These are phyloP conservation scores for Patella caerulea DNA, from an alignment of 2,888 invertebrate species.

Conservation along the genomic window DNA sequence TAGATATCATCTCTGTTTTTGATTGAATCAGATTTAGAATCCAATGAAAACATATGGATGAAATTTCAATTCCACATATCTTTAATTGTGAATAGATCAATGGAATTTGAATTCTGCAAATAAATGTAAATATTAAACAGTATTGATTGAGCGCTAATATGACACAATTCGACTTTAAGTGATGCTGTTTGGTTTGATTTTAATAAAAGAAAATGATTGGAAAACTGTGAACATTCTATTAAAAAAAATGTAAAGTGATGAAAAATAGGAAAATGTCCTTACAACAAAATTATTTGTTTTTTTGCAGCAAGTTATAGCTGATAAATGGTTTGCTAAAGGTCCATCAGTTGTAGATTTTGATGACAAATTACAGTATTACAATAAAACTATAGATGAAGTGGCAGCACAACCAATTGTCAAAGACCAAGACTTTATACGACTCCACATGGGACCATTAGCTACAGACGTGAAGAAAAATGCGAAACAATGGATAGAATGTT, in stretches of 20 bases:
- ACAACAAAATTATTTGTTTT: slow-evolving; percentile 1
- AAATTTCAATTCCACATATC: too few species aligned
- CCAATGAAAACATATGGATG: too few species aligned
- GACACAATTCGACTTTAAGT: too few species aligned
- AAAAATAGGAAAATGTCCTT: background rate
- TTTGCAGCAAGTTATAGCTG: slow-evolving; percentile 76
- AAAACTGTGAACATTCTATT: too few species aligned
- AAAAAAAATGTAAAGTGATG: background rate
- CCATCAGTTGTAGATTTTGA: slow-evolving; percentile 81
- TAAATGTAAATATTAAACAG: too few species aligned
- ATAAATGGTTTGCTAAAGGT: slow-evolving; percentile 82
- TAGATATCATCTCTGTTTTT: too few species aligned
- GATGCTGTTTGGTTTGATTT: too few species aligned
- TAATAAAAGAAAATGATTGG: too few species aligned
- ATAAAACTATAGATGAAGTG: slow-evolving; percentile 81
- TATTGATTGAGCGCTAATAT: too few species aligned
- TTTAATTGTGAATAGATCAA: too few species aligned
- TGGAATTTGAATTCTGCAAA: too few species aligned
- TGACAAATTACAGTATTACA: slow-evolving; percentile 88
- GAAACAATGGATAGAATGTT: slow-evolving; percentile 82
- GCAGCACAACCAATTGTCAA: slow-evolving; percentile 66
- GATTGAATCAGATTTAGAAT: too few species aligned
- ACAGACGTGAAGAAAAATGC: slow-evolving; percentile 82
- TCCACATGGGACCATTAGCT: slow-evolving; percentile 83
- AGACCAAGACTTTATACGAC: slow-evolving; percentile 71